These are phyloP conservation scores for Perizoma flavofasciatum DNA, from an alignment of 2,888 invertebrate species.

Conservation along the genomic window DNA sequence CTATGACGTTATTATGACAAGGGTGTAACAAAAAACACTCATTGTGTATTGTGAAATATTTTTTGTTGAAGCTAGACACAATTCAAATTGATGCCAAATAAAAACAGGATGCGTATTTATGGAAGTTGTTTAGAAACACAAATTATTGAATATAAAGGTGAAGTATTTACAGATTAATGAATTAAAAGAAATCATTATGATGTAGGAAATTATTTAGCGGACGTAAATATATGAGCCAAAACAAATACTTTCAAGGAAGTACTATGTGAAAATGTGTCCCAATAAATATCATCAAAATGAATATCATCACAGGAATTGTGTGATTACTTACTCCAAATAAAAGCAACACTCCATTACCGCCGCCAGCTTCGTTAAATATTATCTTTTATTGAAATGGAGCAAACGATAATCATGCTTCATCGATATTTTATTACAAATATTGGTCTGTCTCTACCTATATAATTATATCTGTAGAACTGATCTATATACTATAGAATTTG, in stretches of 20 bases:
- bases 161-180: too few relatives aligned
- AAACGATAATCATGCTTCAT: conserved; percentile 45
- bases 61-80: conserved; percentile 33
- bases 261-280: too few relatives aligned
- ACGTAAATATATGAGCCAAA: too few relatives aligned
- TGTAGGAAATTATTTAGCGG: too few relatives aligned
- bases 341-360: conserved; percentile 21
- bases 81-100: conserved; percentile 24
- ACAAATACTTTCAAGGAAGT: too few relatives aligned
- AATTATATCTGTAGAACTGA: too few relatives aligned
- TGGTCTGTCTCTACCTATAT: conserved; percentile 8
- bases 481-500: too few relatives aligned
- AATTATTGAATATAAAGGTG: too few relatives aligned
- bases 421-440: conserved; percentile 45
- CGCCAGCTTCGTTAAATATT: conserved; percentile 33
- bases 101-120: conserved; percentile 9
- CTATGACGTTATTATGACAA: conserved; percentile 59
- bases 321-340: conserved; percentile 22
- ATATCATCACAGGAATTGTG: neutral
- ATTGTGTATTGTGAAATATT: conserved; percentile 47
- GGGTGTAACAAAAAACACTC: conserved; percentile 49
- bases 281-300: too few relatives aligned
- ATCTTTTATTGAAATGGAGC: conserved; percentile 33
- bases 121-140: too few relatives aligned
- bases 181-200: too few relatives aligned